Conservation (phyloP, 2,113 vertebrate species). For the Epinephelus lanceolatus region DNA sequence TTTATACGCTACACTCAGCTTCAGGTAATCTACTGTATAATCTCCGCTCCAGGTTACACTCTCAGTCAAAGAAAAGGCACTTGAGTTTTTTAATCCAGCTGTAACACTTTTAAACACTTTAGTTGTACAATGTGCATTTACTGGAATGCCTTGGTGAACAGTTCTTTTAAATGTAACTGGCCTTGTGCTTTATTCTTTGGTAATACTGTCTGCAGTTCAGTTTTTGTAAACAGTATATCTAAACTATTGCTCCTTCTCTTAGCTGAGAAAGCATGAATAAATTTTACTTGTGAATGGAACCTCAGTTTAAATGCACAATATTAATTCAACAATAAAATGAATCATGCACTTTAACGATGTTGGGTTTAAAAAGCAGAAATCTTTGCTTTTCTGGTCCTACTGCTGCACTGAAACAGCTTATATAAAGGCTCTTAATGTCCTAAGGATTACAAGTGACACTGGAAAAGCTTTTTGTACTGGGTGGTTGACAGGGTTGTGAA, state of each 20-base stretch:
- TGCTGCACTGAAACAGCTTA: neutral
- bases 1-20: conserved; percentile 15
- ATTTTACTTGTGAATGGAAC: neutral
- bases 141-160: neutral
- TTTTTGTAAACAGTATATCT: neutral
- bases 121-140: neutral
- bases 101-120: neutral
- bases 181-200: neutral
- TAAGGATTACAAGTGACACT: neutral
- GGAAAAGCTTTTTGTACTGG: neutral
- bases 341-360: too few species aligned
- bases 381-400: neutral
- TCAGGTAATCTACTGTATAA: conserved; percentile 24
- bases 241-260: neutral
- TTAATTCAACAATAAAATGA: too few species aligned
- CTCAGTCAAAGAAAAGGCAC: conserved; percentile 21
- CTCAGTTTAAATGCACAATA: neutral
- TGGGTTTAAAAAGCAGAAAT: neutral
- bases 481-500: neutral
- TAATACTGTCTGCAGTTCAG: neutral
- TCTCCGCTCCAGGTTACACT: conserved; percentile 42
- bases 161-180: neutral
- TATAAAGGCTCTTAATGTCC: neutral
- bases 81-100: conserved; percentile 35
- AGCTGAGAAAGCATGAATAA: neutral